Base-by-base conservation (phyloP, 2,797 vertebrate genomes). In the Falco novaeseelandiae region DNA sequence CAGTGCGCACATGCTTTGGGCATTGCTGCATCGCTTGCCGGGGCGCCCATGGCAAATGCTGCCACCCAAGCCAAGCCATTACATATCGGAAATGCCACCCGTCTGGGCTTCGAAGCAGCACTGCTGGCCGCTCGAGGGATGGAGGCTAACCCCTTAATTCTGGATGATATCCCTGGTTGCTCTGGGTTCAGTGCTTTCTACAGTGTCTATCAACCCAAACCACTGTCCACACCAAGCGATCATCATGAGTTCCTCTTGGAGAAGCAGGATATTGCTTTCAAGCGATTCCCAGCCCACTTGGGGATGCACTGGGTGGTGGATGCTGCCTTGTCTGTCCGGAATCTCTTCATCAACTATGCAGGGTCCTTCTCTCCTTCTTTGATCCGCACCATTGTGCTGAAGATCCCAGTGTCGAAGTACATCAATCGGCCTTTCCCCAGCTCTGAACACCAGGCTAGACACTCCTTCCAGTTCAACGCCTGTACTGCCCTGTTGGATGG, bases 31-130 rank as follows among this genome's bases (percentile, higher is more conserved):
- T 99, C 99, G 4, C 97, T 99, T 0, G 98, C 99, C 1, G 99
- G 99, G n/a, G 99, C 99, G 0, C 99, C 99, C 21, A 99, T 99
- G 99, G 99, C 99, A 44, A 99, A 99, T 5, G 99, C 99, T 1
- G 99, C 99, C 90, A 99, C 99, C 48, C 99, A 99, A 81, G 98
- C 98, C 85, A 99, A 99, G 94, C 99, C 99, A 0, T 94, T 99
- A 57, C 99, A 99, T 76, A 98, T 99, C 0, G 99, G 98, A 5
- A 99, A 99, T 3, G 99, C 99, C 5, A 90, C 99, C 3, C 98
- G 99, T 42, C 96, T 99, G 87, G 99, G 99, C 23, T 85, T 99
- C 6, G 99, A 99, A 94, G 99, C 99, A 1, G 98, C 99, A 1
- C 96, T 99, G 87, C 97, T 99, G 96, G 99, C 99, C 0, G 98